Conservation (phyloP, 2,113 vertebrate genomes). For the Rhizomys pruinosus region DNA sequence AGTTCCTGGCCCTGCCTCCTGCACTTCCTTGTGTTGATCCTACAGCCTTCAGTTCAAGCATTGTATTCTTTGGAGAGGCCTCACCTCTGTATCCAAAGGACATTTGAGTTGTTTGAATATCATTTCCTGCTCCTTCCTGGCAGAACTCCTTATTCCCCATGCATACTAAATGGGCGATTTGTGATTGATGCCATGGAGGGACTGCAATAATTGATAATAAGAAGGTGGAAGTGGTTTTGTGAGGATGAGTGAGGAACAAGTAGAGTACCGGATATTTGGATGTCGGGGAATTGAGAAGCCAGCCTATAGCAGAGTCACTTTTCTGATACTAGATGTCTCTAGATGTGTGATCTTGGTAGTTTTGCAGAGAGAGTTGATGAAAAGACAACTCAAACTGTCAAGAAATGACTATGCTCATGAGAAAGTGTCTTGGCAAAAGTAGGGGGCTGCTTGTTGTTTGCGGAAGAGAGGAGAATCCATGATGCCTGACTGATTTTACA, state of each 20-base stretch:
- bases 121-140: not conserved
- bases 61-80: not conserved
- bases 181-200: not conserved
- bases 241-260: not conserved
- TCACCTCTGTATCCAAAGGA: too few relatives aligned
- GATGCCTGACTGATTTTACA: not conserved
- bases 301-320: not conserved
- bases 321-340: not conserved
- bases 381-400: not conserved
- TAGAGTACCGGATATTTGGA: not conserved
- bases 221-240: not conserved
- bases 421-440: not conserved
- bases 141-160: not conserved
- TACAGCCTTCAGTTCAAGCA: not conserved
- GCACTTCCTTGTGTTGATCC: too few relatives aligned
- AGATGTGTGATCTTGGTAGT: not conserved
- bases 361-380: not conserved
- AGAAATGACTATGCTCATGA: not conserved
- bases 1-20: not conserved
- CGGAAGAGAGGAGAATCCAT: not conserved
- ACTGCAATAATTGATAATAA: not conserved
- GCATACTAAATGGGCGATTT: not conserved
- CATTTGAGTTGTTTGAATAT: not conserved
- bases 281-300: not conserved
- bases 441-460: not conserved